These are phyloP conservation scores for Nycteola revayana DNA, from an alignment of 2,888 invertebrate species.

Conservation along the genomic window DNA sequence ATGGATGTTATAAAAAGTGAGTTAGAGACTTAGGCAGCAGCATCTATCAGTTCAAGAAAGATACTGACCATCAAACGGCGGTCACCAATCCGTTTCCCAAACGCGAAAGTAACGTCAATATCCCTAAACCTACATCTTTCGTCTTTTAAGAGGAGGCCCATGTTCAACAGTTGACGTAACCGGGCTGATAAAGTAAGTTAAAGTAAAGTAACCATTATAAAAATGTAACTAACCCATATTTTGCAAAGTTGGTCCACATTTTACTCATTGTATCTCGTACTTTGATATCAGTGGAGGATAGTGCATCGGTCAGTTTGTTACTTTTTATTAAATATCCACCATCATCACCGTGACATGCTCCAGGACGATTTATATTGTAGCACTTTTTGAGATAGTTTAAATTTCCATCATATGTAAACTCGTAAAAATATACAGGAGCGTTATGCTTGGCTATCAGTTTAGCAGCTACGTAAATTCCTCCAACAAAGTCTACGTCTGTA, in stretches of 20 bases:
- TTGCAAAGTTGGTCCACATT: slow-evolving; percentile 85
- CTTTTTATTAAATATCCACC: slow-evolving; percentile 79
- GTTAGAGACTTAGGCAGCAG: too few species aligned
- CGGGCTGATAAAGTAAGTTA: too few species aligned
- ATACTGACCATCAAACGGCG: too few species aligned
- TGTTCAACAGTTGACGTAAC: too few species aligned
- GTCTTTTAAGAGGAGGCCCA: too few species aligned
- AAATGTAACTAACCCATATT: slow-evolving; percentile 73
- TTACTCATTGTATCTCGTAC: slow-evolving; percentile 70
- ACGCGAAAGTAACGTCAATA: too few species aligned
- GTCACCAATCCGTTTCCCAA: too few species aligned
- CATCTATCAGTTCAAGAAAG: too few species aligned
- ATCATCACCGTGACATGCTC: slow-evolving; percentile 84
- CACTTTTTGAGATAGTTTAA: slow-evolving; percentile 76
- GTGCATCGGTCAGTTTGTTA: slow-evolving; percentile 36
- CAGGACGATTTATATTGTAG: slow-evolving; percentile 62
- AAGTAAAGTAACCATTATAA: too few species aligned
- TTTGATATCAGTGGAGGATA: slow-evolving; percentile 49
- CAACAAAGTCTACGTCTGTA: slow-evolving; percentile 71
- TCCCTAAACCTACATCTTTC: too few species aligned
- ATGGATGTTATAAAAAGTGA: too few species aligned
- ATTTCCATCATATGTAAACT: slow-evolving; percentile 80
- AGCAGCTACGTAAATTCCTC: slow-evolving; percentile 58
- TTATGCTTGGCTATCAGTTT: slow-evolving; percentile 53
- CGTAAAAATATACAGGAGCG: slow-evolving; percentile 79